These are phyloP conservation scores for Bombus confusus DNA, from an alignment of 1,140 invertebrate genomes.

Conservation along the genomic window DNA sequence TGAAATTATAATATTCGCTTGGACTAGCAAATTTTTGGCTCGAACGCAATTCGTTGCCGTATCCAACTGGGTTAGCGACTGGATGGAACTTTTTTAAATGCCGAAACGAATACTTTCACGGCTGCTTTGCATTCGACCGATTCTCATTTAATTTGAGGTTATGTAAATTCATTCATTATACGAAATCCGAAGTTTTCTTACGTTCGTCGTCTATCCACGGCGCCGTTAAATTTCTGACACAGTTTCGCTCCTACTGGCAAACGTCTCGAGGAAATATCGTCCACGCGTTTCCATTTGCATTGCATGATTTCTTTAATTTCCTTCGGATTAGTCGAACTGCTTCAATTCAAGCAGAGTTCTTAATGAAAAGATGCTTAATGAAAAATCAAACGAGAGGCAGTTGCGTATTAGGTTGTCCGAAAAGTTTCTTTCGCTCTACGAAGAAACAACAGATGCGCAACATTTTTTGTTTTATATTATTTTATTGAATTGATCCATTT, in stretches of 20 bases:
- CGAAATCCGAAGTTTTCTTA: constrained; percentile 6
- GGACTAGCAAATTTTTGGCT: not conserved
- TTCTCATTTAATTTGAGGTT: constrained; percentile 42
- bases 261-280: not conserved
- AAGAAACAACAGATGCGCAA: no score
- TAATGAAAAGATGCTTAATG: no score
- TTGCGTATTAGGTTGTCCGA: no score
- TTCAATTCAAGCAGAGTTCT: no score
- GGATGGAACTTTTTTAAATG: constrained; percentile 5
- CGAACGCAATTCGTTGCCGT: not conserved
- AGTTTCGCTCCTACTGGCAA: not conserved
- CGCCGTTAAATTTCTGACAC: constrained; percentile 26
- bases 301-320: no score
- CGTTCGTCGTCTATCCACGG: not conserved
- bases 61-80: not conserved
- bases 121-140: constrained; percentile 1
- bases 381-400: no score
- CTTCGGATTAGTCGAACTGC: no score
- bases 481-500: no score
- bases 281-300: no score
- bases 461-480: no score
- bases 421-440: no score
- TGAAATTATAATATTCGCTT: not conserved
- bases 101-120: constrained; percentile 9
- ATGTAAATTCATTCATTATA: constrained; percentile 44